Conservation (phyloP, 2,888 invertebrate species). For the Leptopilina drosophilae region DNA sequence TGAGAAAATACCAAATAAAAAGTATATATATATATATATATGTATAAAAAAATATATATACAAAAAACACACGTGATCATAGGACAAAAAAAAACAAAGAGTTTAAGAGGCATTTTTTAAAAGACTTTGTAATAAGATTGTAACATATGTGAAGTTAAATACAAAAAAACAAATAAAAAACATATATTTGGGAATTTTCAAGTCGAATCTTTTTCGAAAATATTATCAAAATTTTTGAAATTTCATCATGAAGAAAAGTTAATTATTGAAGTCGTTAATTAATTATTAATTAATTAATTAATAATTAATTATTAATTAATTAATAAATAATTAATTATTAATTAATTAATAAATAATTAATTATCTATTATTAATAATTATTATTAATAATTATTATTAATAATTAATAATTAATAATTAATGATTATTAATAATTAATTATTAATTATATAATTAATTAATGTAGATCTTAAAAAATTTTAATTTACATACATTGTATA, state of each 20-base stretch:
- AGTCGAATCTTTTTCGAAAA: neutral
- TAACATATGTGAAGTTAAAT: slow-evolving; percentile 56
- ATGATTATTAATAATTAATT: too few species aligned
- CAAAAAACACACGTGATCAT: slow-evolving; percentile 25
- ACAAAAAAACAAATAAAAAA: neutral
- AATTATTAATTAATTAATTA: neutral
- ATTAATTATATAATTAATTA: neutral
- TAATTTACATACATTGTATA: neutral
- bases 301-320: neutral
- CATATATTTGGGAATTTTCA: slow-evolving; percentile 8
- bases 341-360: neutral
- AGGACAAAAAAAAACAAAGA: slow-evolving; percentile 24
- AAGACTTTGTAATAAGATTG: slow-evolving; percentile 71
- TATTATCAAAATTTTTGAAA: neutral
- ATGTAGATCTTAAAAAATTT: neutral
- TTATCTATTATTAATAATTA: too few species aligned
- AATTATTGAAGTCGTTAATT: too few species aligned
- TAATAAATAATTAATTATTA: neutral
- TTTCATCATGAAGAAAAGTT: neutral
- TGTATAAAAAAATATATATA: neutral
- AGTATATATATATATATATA: neutral
- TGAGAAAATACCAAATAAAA: slow-evolving; percentile 38
- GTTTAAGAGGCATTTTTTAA: slow-evolving; percentile 66
- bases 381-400: too few species aligned
- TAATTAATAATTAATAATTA: too few species aligned